phyloP scores from a whole-genome alignment of 2,113 vertebrate species.

The Hyaena hyaena region DNA sequence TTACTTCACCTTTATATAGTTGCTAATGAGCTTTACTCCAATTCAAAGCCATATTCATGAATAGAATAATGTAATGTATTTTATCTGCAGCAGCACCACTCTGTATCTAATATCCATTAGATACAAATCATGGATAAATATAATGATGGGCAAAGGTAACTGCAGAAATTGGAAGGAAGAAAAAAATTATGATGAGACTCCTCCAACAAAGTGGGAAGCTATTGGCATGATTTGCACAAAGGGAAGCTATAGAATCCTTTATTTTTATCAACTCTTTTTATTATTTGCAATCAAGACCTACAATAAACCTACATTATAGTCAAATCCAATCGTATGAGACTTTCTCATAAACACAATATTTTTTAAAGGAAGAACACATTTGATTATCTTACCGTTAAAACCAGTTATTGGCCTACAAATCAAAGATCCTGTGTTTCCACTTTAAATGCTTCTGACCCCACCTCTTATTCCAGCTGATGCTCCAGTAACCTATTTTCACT shows the following conservation, averaged over 20 bases:
- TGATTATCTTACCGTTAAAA: neutral
- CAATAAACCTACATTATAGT: neutral
- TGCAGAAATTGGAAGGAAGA: neutral
- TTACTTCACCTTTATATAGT: neutral
- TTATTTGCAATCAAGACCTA: slow-evolving; percentile 9
- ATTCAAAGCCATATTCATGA: slow-evolving; percentile 26
- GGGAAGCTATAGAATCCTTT: neutral
- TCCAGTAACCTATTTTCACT: neutral
- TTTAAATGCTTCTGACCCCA: neutral
- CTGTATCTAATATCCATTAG: neutral
- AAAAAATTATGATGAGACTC: neutral
- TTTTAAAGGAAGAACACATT: neutral
- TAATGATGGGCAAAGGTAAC: neutral
- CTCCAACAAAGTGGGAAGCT: neutral
- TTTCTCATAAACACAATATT: neutral
- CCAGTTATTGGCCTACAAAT: neutral
- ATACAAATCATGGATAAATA: neutral
- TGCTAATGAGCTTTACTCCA: neutral
- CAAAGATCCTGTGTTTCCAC: neutral
- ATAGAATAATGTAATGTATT: neutral
- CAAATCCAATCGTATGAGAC: neutral
- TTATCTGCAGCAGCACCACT: neutral
- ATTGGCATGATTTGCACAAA: neutral
- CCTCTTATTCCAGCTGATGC: neutral
- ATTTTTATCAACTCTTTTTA: neutral